A percentile compares a stretch with the other conserved stretches of the same genome.
phyloP scores from a whole-genome alignment of 2,888 invertebrate species.

The Diarsia dahlii region DNA sequence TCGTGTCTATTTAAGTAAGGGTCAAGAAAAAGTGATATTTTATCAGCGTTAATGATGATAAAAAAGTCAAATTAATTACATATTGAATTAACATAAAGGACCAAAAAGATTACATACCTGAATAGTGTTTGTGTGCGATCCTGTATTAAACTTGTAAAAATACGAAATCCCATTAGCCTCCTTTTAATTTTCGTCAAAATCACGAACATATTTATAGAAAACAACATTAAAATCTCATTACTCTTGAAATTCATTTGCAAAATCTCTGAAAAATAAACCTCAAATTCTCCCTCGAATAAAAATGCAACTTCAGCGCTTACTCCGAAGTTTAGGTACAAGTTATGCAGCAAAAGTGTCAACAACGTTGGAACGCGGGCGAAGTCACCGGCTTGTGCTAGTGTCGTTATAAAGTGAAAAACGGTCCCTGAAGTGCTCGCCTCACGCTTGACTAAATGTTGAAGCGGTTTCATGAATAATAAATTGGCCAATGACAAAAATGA shows the following conservation, averaged over 20 bases:
- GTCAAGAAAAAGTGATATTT: neutral
- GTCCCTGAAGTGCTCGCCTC: conserved; percentile 27
- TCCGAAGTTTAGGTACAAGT: neutral
- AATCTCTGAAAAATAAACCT: neutral
- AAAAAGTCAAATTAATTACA: neutral
- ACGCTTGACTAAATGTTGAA: conserved; percentile 51
- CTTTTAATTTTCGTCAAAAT: neutral
- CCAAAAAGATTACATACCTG: neutral
- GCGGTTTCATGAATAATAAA: conserved; percentile 64
- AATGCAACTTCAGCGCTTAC: conserved; percentile 11
- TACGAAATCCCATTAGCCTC: neutral
- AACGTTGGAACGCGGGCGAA: conserved; percentile 7
- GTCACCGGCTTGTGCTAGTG: conserved; percentile 22
- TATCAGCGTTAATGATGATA: neutral
- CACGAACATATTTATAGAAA: neutral
- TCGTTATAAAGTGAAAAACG: conserved; percentile 40
- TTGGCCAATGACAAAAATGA: conserved; percentile 46
- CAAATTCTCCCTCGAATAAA: conserved; percentile 3
- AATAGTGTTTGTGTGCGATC: neutral
- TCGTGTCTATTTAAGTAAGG: neutral
- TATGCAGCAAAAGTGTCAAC: conserved; percentile 31
- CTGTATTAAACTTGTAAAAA: neutral
- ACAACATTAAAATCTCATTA: neutral
- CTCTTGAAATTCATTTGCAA: neutral
- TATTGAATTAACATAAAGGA: neutral